Conservation (phyloP, 2,113 vertebrate species). For the Butorides virescens region DNA sequence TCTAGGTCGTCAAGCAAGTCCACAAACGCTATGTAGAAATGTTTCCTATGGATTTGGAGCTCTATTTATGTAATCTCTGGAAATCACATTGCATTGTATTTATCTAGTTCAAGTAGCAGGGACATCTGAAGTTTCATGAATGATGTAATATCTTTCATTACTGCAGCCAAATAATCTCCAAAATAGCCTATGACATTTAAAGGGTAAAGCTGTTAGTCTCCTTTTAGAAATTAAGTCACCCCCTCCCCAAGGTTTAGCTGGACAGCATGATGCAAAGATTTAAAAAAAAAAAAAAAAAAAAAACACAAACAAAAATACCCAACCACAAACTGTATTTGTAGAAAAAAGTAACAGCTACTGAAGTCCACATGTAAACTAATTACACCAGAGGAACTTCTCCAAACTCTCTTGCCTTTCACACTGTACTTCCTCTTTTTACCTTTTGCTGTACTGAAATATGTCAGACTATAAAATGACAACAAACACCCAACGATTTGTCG, state of each 20-base stretch:
- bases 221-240: constrained; percentile 1
- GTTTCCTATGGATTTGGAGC: background rate
- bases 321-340: background rate
- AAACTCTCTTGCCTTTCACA: background rate
- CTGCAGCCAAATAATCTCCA: background rate
- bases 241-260: background rate
- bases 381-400: background rate
- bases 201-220: background rate
- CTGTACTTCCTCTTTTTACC: background rate
- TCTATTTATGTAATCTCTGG: background rate
- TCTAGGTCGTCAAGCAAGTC: background rate
- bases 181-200: constrained; percentile 12
- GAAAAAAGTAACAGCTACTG: background rate
- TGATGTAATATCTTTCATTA: background rate
- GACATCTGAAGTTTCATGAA: background rate
- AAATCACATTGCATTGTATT: background rate
- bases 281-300: background rate
- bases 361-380: background rate
- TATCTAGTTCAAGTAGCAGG: background rate
- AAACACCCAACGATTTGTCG: background rate
- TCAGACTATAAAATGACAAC: background rate
- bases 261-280: background rate
- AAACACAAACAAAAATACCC: no score
- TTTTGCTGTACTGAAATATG: background rate
- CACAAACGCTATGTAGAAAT: background rate